Percentiles rank a stretch among this genome's conserved stretches.
Evolutionary conservation across 1,140 invertebrate genomes (phyloP).

Genomic region (Trachymyrmex cornetzi): DNA sequence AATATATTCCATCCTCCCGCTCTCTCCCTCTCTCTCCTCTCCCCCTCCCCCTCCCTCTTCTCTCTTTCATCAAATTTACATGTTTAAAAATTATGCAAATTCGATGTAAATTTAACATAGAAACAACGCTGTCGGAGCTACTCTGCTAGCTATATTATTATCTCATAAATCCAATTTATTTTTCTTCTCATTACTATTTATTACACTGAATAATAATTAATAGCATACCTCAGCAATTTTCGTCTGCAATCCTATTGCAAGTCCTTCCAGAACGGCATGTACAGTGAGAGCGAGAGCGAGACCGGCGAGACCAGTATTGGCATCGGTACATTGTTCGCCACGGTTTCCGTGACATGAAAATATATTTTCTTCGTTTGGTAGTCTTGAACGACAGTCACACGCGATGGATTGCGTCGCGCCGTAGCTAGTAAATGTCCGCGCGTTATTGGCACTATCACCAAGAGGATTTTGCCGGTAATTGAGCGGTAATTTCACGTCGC

Average conservation of each 20-base stretch:
- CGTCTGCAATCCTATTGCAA: slow-evolving; percentile 93
- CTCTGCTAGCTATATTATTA: background rate
- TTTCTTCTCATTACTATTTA: background rate
- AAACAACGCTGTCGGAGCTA: background rate
- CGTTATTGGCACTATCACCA: background rate
- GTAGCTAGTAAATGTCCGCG: slow-evolving; percentile 40
- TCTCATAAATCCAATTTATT: background rate
- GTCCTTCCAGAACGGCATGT: slow-evolving; percentile 93
- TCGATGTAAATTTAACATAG: background rate
- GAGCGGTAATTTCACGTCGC: slow-evolving; percentile 28
- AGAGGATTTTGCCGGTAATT: slow-evolving; percentile 37
- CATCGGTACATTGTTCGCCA: slow-evolving; percentile 87
- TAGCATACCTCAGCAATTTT: slow-evolving; percentile 87
- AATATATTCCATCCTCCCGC: background rate
- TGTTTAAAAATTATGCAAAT: slow-evolving; percentile 9
- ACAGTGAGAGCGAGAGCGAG: slow-evolving; percentile 91
- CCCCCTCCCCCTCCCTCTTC: background rate
- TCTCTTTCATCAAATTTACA: slow-evolving; percentile 22
- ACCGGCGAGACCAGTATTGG: slow-evolving; percentile 87
- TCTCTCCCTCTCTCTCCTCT: background rate
- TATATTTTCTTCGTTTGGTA: slow-evolving; percentile 85
- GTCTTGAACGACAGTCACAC: slow-evolving; percentile 28
- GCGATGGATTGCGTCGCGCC: slow-evolving; percentile 38
- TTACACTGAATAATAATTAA: background rate
- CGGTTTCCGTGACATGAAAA: slow-evolving; percentile 89